phyloP scores from a whole-genome alignment of 2,888 invertebrate genomes.

The Xestia c-nigrum region DNA sequence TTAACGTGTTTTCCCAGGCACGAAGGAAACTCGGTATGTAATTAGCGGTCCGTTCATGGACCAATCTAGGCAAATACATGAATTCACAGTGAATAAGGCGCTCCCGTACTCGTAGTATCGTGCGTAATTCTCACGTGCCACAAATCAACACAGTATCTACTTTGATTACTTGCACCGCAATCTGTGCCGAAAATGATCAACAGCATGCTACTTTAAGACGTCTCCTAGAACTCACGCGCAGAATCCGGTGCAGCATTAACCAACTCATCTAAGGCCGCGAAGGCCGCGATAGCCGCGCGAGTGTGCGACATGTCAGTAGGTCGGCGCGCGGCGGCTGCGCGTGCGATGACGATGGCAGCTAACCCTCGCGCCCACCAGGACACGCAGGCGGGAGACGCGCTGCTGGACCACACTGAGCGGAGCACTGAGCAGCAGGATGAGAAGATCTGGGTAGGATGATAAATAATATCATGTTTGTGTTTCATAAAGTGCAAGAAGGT shows the following conservation, averaged over 20 bases:
- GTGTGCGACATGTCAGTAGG: slow-evolving; percentile 76
- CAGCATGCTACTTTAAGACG: not conserved
- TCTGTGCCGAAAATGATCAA: not conserved
- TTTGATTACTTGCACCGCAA: not conserved
- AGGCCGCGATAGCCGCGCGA: slow-evolving; percentile 79
- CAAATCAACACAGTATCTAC: not conserved
- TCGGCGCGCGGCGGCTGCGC: slow-evolving; percentile 78
- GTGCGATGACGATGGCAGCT: slow-evolving; percentile 79
- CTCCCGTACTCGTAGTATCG: too few species aligned
- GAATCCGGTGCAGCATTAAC: slow-evolving; percentile 79
- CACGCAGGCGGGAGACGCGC: slow-evolving; percentile 70
- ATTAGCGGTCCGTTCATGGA: too few species aligned
- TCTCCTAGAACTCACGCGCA: slow-evolving; percentile 74
- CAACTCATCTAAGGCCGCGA: slow-evolving; percentile 82
- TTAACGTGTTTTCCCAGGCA: too few species aligned
- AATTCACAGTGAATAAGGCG: too few species aligned
- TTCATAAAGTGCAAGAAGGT: too few species aligned
- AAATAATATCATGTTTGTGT: too few species aligned
- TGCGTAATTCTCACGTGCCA: too few species aligned
- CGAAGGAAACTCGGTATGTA: too few species aligned
- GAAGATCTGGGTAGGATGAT: slow-evolving; percentile 76
- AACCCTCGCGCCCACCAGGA: slow-evolving; percentile 87
- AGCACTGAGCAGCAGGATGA: slow-evolving; percentile 83
- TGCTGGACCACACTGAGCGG: slow-evolving; percentile 80
- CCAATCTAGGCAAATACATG: too few species aligned